A percentile compares a stretch with the other conserved stretches of the same genome.
Evolutionary conservation across 2,797 vertebrate genomes (phyloP).

Genomic region (Serranus cabrilla): DNA sequence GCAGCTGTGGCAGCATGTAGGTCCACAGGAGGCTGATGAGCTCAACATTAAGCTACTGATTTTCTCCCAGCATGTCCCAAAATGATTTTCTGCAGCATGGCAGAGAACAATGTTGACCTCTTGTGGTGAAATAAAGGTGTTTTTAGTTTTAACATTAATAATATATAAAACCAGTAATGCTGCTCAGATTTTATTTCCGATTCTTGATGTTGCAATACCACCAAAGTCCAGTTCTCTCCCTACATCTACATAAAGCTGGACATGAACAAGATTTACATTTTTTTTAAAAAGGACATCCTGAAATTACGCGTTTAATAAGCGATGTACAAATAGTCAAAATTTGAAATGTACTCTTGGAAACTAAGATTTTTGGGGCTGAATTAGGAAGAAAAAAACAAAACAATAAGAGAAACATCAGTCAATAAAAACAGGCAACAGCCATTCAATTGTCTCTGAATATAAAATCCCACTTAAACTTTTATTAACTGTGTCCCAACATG

Average conservation of each 20-base stretch:
- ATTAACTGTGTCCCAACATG: slow-evolving; percentile 14
- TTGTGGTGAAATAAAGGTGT: not conserved
- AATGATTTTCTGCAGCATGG: slow-evolving; percentile 34
- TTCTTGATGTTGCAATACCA: not conserved
- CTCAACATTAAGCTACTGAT: not conserved
- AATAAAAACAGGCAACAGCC: not conserved
- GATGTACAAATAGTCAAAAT: not conserved
- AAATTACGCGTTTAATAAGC: not conserved
- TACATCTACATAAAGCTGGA: not conserved
- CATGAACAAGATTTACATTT: not conserved
- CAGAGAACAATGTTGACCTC: slow-evolving; percentile 15
- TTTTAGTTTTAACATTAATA: not conserved
- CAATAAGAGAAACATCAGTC: too few relatives aligned
- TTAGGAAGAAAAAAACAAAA: not conserved
- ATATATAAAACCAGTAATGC: not conserved
- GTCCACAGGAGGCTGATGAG: slow-evolving; percentile 58
- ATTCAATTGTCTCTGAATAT: not conserved
- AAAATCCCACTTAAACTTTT: slow-evolving; percentile 15
- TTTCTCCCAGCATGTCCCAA: not conserved
- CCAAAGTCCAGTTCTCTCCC: not conserved
- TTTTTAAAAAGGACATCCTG: not conserved
- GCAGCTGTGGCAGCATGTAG: slow-evolving; percentile 41
- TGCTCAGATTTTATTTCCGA: slow-evolving; percentile 1
- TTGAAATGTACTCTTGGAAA: not conserved
- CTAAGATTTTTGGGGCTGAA: not conserved